Percentiles rank a stretch among this genome's conserved stretches.
phyloP scores from a whole-genome alignment of 2,888 invertebrate species.

The Caenorhabditis panamensis region DNA sequence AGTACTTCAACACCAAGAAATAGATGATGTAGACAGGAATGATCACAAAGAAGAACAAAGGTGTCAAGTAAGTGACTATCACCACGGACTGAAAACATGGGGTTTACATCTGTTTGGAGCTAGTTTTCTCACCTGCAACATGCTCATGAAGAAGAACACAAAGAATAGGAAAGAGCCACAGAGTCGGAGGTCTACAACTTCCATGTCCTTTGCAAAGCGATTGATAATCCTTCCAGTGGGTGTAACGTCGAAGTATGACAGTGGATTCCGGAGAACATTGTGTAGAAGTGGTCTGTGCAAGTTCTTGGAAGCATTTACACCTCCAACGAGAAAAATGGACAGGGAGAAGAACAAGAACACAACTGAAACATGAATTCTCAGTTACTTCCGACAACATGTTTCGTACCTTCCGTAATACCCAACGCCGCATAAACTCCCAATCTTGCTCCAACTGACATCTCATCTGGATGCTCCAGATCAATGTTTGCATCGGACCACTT shows the following conservation, averaged over 20 bases:
- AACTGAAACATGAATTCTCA: constrained; percentile 29
- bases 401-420: constrained; percentile 74
- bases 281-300: constrained; percentile 78
- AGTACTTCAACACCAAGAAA: constrained; percentile 87
- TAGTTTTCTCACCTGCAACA: constrained; percentile 60
- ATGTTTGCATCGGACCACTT: constrained; percentile 79
- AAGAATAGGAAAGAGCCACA: constrained; percentile 77
- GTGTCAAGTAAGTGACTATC: constrained; percentile 79
- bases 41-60: constrained; percentile 77
- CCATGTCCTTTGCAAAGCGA: constrained; percentile 79
- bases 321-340: constrained; percentile 73
- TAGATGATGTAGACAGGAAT: constrained; percentile 78
- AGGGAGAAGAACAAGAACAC: constrained; percentile 73
- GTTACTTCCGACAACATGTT: background rate
- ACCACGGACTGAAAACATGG: constrained; percentile 67
- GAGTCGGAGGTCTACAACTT: constrained; percentile 78
- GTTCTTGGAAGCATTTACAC: constrained; percentile 74
- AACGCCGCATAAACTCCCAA: constrained; percentile 75
- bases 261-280: constrained; percentile 74
- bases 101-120: too few relatives aligned
- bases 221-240: constrained; percentile 80
- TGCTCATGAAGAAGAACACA: constrained; percentile 65
- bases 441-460: constrained; percentile 68
- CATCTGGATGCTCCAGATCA: constrained; percentile 51
- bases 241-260: constrained; percentile 79